Conservation (phyloP, 2,888 invertebrate genomes). For the Drosophila flavopinicola region DNA sequence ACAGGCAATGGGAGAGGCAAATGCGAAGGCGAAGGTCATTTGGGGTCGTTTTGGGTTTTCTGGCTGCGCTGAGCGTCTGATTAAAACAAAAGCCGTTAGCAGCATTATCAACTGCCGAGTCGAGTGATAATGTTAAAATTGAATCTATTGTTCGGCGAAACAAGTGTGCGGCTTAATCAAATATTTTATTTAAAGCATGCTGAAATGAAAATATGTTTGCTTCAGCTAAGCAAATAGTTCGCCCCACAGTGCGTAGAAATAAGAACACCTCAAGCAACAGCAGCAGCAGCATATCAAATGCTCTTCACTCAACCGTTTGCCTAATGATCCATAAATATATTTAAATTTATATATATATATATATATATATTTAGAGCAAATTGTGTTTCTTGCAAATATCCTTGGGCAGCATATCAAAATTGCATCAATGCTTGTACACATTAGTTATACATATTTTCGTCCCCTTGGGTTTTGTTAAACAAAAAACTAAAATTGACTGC, state of each 20-base stretch:
- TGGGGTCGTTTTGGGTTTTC: conserved; percentile 56
- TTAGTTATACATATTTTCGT: too few species aligned
- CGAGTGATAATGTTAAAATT: conserved; percentile 71
- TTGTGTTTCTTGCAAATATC: background rate
- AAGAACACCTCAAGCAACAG: conserved; percentile 29
- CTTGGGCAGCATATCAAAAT: background rate
- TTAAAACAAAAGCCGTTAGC: conserved; percentile 69
- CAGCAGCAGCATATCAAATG: conserved; percentile 19
- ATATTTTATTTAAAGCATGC: conserved; percentile 75
- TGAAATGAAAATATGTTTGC: conserved; percentile 74
- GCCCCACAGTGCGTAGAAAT: conserved; percentile 63
- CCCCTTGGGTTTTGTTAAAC: background rate
- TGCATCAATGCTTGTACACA: background rate
- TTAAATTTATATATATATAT: too few species aligned
- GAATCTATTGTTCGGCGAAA: conserved; percentile 71
- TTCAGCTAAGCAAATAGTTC: conserved; percentile 71
- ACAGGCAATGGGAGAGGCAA: background rate
- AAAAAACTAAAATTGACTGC: too few species aligned
- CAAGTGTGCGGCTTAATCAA: conserved; percentile 77
- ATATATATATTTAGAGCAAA: background rate
- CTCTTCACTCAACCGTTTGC: conserved; percentile 17
- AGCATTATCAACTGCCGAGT: conserved; percentile 56
- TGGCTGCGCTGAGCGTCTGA: conserved; percentile 30
- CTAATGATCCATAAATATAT: conserved; percentile 2
- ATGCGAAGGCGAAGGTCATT: conserved; percentile 63